Percentiles rank a stretch among this genome's conserved stretches.
Evolutionary conservation across 2,113 vertebrate genomes (phyloP).

Genomic region (Gobiocypris rarus): DNA sequence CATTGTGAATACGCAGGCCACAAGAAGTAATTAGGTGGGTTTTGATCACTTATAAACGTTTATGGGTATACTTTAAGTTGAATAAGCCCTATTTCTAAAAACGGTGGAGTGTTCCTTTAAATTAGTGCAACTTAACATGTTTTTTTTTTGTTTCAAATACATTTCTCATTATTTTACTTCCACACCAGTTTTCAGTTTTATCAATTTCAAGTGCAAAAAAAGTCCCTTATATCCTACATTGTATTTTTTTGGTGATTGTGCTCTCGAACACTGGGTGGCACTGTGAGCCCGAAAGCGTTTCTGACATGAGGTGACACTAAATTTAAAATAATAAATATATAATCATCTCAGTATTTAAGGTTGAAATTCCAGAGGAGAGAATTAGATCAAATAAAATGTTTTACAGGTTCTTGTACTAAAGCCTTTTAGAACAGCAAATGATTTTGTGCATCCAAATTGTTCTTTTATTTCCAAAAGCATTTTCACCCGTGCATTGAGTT

Average conservation of each 20-base stretch:
- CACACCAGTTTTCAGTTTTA: neutral
- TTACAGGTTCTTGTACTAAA: neutral
- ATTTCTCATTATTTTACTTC: too few relatives aligned
- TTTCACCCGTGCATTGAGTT: neutral
- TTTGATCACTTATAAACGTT: too few relatives aligned
- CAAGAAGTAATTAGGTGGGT: too few relatives aligned
- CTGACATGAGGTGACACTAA: neutral
- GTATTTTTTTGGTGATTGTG: neutral
- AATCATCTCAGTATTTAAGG: neutral
- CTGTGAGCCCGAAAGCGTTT: slow-evolving; percentile 56
- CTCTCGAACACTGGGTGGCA: slow-evolving; percentile 61
- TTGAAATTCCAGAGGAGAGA: neutral
- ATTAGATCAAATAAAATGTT: neutral
- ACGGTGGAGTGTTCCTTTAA: too few relatives aligned
- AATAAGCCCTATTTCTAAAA: too few relatives aligned
- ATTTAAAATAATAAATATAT: neutral
- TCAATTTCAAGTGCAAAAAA: neutral
- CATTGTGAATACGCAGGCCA: too few relatives aligned
- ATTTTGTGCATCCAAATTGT: neutral
- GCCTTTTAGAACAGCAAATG: too few relatives aligned
- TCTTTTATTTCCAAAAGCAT: neutral
- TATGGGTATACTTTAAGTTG: too few relatives aligned
- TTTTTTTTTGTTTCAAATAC: too few relatives aligned
- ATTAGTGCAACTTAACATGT: too few relatives aligned
- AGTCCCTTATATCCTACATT: neutral